Base-by-base conservation (phyloP, 2,113 vertebrate genomes). In the Anguilla japonica region DNA sequence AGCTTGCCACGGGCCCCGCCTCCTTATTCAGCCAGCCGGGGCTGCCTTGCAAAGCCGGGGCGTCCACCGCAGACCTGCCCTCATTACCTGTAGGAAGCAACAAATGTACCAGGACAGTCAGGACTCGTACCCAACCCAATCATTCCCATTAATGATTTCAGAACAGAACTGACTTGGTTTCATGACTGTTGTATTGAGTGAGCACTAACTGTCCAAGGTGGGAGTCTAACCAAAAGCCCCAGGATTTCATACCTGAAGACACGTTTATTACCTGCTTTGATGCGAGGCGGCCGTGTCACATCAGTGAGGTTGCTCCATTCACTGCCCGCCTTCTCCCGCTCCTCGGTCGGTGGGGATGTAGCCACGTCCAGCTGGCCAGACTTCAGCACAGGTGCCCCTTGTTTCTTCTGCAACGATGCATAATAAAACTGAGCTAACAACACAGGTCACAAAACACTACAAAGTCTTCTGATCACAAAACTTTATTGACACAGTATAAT, bases 331-430 rank as follows among this genome's bases (percentile, higher is more conserved):
- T 89, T 90, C 34, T 86, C 91, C 87, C 83, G 80, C 6, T n/a
- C 57, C 67, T 93, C 92, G 39, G 84, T 85, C 80, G 26, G 84
- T n/a, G 86, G 87, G 85, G 89, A 86, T 89, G 83, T 85, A 89
- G 86, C 91, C 82, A 88, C 89, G 22, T 84, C 91, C n/a, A 88
- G 79, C 3, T 67, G 87, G 85, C 84, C 91, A 88, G 87, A 90
- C 87, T 93, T 92, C 84, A 84, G 83, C 83, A 84, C 90, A 90
- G 93, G 88, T 91, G 90, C 86, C 83, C 83, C 84, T 85, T 89
- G 92, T 89, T 94, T 95, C 87, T 94, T 95, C 92, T 93, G 92
- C 91, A 91, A 87, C 83, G 91, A 91, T 79, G 81, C 91, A 94
- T 85, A 88, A 84, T 5, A 75, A 26, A 67, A 4, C 34, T 22